A percentile compares a stretch with the other conserved stretches of the same genome.
Evolutionary conservation across 2,888 invertebrate species (phyloP).

Genomic region (Hedya salicella): DNA sequence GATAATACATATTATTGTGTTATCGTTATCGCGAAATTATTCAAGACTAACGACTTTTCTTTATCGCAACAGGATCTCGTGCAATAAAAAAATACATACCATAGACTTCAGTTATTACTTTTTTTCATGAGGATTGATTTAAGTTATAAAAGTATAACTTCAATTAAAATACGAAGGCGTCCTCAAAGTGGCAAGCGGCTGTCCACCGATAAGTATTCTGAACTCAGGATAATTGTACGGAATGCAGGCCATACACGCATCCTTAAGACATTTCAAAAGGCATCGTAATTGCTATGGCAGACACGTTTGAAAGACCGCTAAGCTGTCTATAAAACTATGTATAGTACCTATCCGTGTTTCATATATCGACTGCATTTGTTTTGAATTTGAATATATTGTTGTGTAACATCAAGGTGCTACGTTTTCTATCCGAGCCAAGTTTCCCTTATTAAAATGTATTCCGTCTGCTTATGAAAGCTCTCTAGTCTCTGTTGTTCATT

Average conservation of each 20-base stretch:
- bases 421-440: conserved; percentile 29
- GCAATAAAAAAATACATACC: conserved; percentile 21
- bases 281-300: conserved; percentile 60
- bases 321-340: conserved; percentile 45
- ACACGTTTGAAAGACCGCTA: conserved; percentile 54
- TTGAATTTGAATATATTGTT: conserved; percentile 38
- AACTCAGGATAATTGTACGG: conserved; percentile 57
- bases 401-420: conserved; percentile 34
- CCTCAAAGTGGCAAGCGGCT: conserved; percentile 46
- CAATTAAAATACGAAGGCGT: conserved; percentile 18
- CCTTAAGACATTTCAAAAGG: conserved; percentile 52
- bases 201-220: conserved; percentile 49
- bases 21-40: conserved; percentile 40
- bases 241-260: conserved; percentile 58
- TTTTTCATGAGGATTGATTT: conserved; percentile 28
- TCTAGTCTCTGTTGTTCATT: conserved; percentile 34
- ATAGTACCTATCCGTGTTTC: conserved; percentile 29
- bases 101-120: conserved; percentile 36
- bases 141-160: conserved; percentile 12
- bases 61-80: conserved; percentile 18
- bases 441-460: conserved; percentile 41
- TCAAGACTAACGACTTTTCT: conserved; percentile 32
- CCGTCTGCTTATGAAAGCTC: conserved; percentile 21
- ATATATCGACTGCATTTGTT: conserved; percentile 33
- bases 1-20: conserved; percentile 23